phyloP scores from a whole-genome alignment of 2,113 vertebrate species.

The Ondatra zibethicus region DNA sequence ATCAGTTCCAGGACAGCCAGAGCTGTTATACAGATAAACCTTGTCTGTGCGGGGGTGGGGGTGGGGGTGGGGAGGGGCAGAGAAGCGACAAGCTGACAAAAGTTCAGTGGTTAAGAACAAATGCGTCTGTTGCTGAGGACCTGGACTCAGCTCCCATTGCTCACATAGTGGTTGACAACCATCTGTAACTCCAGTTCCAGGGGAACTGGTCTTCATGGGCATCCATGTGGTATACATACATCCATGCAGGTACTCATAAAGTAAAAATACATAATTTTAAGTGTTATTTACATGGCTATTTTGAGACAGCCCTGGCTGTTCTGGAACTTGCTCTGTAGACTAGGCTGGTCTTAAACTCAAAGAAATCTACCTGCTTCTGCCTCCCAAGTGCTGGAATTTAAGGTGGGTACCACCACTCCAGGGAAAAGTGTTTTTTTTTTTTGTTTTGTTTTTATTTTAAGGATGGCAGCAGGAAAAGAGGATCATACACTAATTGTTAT shows the following conservation, averaged over 20 bases:
- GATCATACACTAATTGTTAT: slow-evolving; percentile 47
- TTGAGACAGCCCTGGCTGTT: background rate
- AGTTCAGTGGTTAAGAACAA: background rate
- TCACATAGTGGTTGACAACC: background rate
- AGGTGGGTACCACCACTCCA: background rate
- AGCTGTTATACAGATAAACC: background rate
- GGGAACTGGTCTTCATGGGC: background rate
- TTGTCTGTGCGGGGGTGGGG: no score
- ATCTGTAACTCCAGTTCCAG: background rate
- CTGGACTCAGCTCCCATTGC: background rate
- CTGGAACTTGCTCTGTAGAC: background rate
- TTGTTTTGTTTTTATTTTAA: background rate
- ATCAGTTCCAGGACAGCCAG: background rate
- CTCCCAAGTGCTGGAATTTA: background rate
- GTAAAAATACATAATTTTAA: background rate
- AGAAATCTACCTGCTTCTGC: background rate
- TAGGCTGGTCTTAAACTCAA: background rate
- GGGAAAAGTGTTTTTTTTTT: background rate
- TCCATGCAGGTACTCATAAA: background rate
- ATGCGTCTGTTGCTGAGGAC: background rate
- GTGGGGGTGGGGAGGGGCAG: background rate
- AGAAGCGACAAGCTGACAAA: background rate
- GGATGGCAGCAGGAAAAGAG: slow-evolving; percentile 41
- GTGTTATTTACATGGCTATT: background rate
- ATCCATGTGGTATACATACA: background rate